Base-by-base conservation (phyloP, 2,888 invertebrate genomes). In the Trissolcus japonicus region DNA sequence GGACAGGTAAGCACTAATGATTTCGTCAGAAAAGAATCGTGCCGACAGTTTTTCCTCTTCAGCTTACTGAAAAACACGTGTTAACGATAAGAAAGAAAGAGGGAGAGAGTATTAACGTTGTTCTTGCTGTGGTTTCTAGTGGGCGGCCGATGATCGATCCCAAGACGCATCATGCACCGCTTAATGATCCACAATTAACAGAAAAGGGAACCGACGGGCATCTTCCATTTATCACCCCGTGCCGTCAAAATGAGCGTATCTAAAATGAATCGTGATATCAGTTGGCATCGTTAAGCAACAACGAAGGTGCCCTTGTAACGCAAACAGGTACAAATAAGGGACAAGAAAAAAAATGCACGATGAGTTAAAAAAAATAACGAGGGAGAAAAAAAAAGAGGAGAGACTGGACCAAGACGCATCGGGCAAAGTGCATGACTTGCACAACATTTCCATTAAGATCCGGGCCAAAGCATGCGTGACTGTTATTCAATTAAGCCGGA, bases 351-450 rank as follows among this genome's bases (percentile, higher is more conserved):
- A 14, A 46, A 11, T 16, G 16, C 46, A 16, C 14, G n/a, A 41
- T 41, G 13, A 35, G 13, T 41, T 4, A 21, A 55, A 11, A 61
- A 57, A 57, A 43, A 13, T 13, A 40, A 0, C n/a, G 35, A 61
- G 21, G 3, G n/a, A 56, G 56, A 51, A 41, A 51, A 13, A 19
- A 2, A 14, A 11, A 43, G 14, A 16, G 17, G 25, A 50, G 48
- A 67, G 56, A 48, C 35, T 29, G 65, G 40, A 40, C 43, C 21
- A 17, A 48, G 60, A 55, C 35, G 41, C 57, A 71, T 76, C 43
- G 46, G 35, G 65, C 69, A 76, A 76, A 76, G 69, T 76, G 76
- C 76, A 71, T 76, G 76, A 71, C 76, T 76, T 76, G 75, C 75
- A 53, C 6, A 60, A 71, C 71, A 67, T 71, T 71, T 76, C 69